Evolutionary conservation across 2,113 vertebrate species (phyloP).

Genomic region (Lucifuga dentata): DNA sequence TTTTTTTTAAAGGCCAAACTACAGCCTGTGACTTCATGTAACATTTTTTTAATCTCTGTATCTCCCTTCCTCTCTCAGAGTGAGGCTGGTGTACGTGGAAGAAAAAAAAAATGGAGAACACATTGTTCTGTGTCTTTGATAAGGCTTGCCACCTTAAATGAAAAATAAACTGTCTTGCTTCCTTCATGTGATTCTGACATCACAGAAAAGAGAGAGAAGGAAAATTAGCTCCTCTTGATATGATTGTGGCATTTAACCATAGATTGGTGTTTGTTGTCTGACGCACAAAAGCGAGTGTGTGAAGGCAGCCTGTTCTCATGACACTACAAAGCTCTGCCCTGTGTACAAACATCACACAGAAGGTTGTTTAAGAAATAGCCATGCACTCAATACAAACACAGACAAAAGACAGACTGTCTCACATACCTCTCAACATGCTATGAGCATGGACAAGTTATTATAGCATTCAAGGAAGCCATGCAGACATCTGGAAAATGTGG

Average conservation of each 20-base stretch:
- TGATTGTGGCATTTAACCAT: constrained; percentile 27
- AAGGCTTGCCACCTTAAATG: constrained; percentile 46
- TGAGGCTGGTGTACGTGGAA: constrained; percentile 20
- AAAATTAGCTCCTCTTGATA: constrained; percentile 48
- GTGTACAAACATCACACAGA: constrained; percentile 10
- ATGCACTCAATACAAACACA: constrained; percentile 53
- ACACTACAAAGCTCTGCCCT: constrained; percentile 26
- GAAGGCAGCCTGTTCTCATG: constrained; percentile 12
- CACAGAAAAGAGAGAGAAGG: constrained; percentile 15
- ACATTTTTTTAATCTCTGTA: constrained; percentile 53
- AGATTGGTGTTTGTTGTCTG: constrained; percentile 14
- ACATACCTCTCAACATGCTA: constrained; percentile 21
- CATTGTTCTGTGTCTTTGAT: constrained; percentile 57
- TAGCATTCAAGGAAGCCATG: constrained; percentile 49
- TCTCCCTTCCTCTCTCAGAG: constrained; percentile 25
- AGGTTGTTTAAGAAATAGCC: constrained; percentile 17
- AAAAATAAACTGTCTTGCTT: constrained; percentile 61
- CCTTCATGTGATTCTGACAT: constrained; percentile 32
- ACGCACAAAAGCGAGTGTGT: constrained; percentile 26
- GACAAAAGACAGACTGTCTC: constrained; percentile 29
- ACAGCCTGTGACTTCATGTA: constrained; percentile 25
- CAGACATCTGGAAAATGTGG: constrained; percentile 30
- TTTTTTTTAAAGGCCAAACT: constrained; percentile 58
- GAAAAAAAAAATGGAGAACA: constrained; percentile 23
- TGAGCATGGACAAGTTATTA: constrained; percentile 22